Base-by-base conservation (phyloP, 2,113 vertebrate species). In the Ceyx margarethae region DNA sequence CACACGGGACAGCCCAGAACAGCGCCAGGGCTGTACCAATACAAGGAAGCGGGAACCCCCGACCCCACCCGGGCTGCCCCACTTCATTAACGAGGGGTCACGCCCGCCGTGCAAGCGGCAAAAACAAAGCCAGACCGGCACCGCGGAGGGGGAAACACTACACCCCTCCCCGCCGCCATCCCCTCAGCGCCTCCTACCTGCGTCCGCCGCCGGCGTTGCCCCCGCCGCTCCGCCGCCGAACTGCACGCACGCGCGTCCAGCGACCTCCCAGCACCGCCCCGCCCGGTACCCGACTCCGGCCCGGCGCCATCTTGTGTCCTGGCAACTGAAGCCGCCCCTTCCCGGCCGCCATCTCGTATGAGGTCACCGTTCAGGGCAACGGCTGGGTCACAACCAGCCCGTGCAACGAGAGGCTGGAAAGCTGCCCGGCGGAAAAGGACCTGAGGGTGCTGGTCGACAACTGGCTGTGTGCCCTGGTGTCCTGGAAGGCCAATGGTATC, bases 181-280 rank as follows among this genome's bases (percentile, higher is more conserved):
- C 66, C 37, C 74, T 10, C 74, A 22, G 50, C 71, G 0, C 65
- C 69, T 67, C 93, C 88, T 96, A 95, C 90, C 95, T 85, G 46
- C 18, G 3, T 51, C 86, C 91, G 28, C 2, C 35, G 29, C 75
- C 82, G 42, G 67, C 64, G 58, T 71, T 51, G 12, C 28, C 74
- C 18, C 65, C 28, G 18, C 64, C n/a, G 43, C 8, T 42, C 56
- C 16, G 4, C 48, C 6, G 2, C 5, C n/a, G 5, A 5, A 2
- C 54, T 0, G 15, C 68, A 0, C 11, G 53, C 95, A 61, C 21
- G 51, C 93, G 73, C 67, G 0, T 3, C 15, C 2, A 1, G 2
- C 9, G 1, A 2, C 22, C 1, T 1, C 25, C 29, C 10, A 0
- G 15, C 62, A 26, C 66, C 18, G 6, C 68, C 56, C 74, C 21